Base-by-base conservation (phyloP, 1,140 invertebrate genomes). In the Aricia agestis region DNA sequence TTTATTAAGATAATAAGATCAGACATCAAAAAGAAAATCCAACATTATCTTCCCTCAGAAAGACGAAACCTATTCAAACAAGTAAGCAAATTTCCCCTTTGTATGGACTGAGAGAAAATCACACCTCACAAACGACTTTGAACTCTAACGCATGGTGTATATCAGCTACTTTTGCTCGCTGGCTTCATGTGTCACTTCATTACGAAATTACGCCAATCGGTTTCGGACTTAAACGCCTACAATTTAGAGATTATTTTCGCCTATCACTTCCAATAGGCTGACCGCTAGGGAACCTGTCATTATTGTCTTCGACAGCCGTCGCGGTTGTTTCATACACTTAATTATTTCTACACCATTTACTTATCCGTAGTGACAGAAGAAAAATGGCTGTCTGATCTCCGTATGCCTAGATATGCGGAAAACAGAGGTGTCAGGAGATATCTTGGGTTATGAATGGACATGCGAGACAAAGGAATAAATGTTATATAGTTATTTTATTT, bases 281-380 rank as follows among this genome's bases (percentile, higher is more conserved):
- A 70, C 76, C 69, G 73, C 73, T 71, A 78, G 58, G 19, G 58
- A 59, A 15, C n/a, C 58, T 52, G 78, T 78, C 78, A 80, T 85
- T 81, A 83, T 85, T 86, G 83, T 85, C 82, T 80, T 83, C 82
- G 78, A 76, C 71, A 69, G 76, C 74, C 81, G 72, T 76, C 67
- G 68, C 65, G 67, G 69, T 57, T 73, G 71, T 66, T 70, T 69
- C 36, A 70, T 78, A 75, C 75, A 76, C 63, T 76, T 78, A 78
- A 84, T 86, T 84, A 83, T 83, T 85, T 85, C 82, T 82, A 66
- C 72, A 72, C 74, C 84, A 84, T 87, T 87, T 80, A 78, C 72
- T 63, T 63, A 63, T 63, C 59, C 19, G 17, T 70, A 65, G 68
- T 68, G 57, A 69, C 69, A 65, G 58, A 74, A 69, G n/a, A 66